Percentiles rank a stretch among this genome's conserved stretches.
Evolutionary conservation across 2,888 invertebrate species (phyloP).

Genomic region (Hipparchia semele): DNA sequence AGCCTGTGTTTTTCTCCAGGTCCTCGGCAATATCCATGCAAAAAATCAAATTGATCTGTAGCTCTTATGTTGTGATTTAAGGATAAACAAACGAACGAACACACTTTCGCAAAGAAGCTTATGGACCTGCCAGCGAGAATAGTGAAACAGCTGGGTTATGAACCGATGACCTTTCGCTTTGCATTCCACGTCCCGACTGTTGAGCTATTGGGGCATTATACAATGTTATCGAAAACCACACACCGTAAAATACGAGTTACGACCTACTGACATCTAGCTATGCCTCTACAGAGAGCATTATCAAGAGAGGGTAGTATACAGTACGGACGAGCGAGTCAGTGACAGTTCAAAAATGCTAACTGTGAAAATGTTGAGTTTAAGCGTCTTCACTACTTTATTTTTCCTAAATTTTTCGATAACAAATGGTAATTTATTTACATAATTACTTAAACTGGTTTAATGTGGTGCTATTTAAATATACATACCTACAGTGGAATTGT

Average conservation of each 20-base stretch:
- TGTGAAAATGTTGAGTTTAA: conserved; percentile 1
- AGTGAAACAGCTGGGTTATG: neutral
- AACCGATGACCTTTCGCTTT: no score
- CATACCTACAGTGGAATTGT: neutral
- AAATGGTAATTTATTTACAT: conserved; percentile 31
- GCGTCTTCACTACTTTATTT: conserved; percentile 20
- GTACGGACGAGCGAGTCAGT: conserved; percentile 11
- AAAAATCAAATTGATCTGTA: no score
- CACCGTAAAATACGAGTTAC: conserved; percentile 32
- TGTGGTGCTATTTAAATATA: neutral
- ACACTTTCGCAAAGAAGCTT: no score
- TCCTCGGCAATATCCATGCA: no score
- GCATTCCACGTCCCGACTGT: no score
- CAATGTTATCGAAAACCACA: conserved; percentile 31
- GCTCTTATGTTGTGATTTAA: no score
- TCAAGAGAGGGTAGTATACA: conserved; percentile 5
- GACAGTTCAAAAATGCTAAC: conserved; percentile 42
- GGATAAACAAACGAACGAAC: no score
- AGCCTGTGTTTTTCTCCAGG: no score
- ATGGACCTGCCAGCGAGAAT: neutral
- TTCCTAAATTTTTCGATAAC: conserved; percentile 21
- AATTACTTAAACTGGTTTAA: neutral
- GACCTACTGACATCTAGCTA: conserved; percentile 33
- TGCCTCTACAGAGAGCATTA: conserved; percentile 22
- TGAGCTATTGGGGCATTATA: neutral